A percentile compares a stretch with the other conserved stretches of the same genome.
phyloP scores from a whole-genome alignment of 2,888 invertebrate species.

The Bombylius major region DNA sequence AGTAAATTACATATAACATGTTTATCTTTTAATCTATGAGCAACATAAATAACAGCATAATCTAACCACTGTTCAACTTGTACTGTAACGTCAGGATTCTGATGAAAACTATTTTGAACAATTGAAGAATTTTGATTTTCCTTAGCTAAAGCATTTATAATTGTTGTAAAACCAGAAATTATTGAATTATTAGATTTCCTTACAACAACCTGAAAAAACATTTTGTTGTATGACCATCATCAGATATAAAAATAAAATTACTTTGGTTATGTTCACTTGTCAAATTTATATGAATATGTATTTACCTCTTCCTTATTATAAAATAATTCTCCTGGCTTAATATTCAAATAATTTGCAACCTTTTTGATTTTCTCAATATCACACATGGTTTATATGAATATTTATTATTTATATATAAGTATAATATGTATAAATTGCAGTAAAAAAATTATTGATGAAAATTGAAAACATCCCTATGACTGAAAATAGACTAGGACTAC shows the following conservation, averaged over 20 bases:
- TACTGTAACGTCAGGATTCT: conserved; percentile 36
- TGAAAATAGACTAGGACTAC: no score
- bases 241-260: neutral
- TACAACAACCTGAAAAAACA: conserved; percentile 38
- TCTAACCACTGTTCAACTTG: conserved; percentile 55
- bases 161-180: conserved; percentile 41
- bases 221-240: neutral
- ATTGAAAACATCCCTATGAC: no score
- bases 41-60: conserved; percentile 40
- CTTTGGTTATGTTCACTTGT: conserved; percentile 21
- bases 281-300: no score
- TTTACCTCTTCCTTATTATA: conserved; percentile 42
- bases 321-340: conserved; percentile 40
- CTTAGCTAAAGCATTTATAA: conserved; percentile 38
- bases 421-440: no score
- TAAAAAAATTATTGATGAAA: no score
- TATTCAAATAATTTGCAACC: conserved; percentile 43
- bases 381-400: conserved; percentile 23
- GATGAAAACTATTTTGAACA: conserved; percentile 22
- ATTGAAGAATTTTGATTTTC: conserved; percentile 32
- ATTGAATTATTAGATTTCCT: conserved; percentile 36
- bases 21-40: conserved; percentile 30
- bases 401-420: no score
- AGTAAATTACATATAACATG: conserved; percentile 26
- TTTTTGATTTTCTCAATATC: conserved; percentile 35